phyloP scores from a whole-genome alignment of 2,888 invertebrate species.

The Margaritifera margaritifera region DNA sequence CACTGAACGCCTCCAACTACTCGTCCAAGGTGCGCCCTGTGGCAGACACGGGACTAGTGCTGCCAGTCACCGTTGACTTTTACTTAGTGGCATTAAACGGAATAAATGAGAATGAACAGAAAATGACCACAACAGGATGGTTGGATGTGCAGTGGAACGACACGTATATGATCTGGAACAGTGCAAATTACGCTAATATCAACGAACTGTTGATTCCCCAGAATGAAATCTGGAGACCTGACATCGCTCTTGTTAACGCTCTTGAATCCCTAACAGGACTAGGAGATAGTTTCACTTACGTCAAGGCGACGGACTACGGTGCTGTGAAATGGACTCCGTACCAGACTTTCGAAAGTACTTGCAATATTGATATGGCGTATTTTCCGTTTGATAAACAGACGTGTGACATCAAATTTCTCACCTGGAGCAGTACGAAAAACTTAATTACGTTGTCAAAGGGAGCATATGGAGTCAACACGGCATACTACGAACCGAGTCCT shows the following conservation, averaged over 20 bases:
- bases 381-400: constrained; percentile 36
- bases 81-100: constrained; percentile 31
- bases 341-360: constrained; percentile 38
- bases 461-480: constrained; percentile 20
- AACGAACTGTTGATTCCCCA: constrained; percentile 30
- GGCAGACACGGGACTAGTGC: constrained; percentile 26
- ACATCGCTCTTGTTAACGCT: constrained; percentile 37
- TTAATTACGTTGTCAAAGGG: constrained; percentile 27
- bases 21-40: constrained; percentile 31
- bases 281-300: constrained; percentile 31
- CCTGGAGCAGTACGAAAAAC: constrained; percentile 34
- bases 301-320: constrained; percentile 19
- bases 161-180: constrained; percentile 34
- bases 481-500: constrained; percentile 30
- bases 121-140: constrained; percentile 35
- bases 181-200: constrained; percentile 26
- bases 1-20: constrained; percentile 25
- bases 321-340: constrained; percentile 32
- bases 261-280: constrained; percentile 31
- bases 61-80: constrained; percentile 30
- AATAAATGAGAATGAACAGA: constrained; percentile 40
- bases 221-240: constrained; percentile 45
- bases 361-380: constrained; percentile 33
- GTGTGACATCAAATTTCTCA: constrained; percentile 33
- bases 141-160: constrained; percentile 37